A percentile compares a stretch with the other conserved stretches of the same genome.
Evolutionary conservation across 2,797 vertebrate species (phyloP).

Genomic region (Bradypus variegatus): DNA sequence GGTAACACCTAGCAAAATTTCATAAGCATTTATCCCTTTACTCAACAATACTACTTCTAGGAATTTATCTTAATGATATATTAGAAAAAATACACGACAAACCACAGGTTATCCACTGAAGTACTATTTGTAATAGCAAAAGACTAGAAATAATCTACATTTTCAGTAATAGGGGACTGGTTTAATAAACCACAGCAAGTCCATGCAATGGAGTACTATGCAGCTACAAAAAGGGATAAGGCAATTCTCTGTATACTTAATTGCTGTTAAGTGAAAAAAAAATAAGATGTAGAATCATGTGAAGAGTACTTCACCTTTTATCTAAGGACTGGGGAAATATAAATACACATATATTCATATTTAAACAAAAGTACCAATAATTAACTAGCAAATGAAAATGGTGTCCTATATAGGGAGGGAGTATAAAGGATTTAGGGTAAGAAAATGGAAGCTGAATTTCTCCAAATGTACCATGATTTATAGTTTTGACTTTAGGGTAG

Average conservation of each 20-base stretch:
- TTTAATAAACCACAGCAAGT: background rate
- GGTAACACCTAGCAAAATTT: background rate
- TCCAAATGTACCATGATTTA: background rate
- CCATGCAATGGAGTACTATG: background rate
- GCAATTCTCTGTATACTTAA: background rate
- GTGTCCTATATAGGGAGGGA: background rate
- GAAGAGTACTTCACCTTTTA: background rate
- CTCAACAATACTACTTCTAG: background rate
- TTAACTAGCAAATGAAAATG: background rate
- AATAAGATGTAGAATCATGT: background rate
- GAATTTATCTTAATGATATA: background rate
- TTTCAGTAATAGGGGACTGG: background rate
- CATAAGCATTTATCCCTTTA: background rate
- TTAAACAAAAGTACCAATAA: background rate
- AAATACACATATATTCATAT: background rate
- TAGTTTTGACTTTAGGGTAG: background rate
- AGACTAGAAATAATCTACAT: background rate
- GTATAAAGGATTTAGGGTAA: background rate
- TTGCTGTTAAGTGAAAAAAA: slow-evolving; percentile 7
- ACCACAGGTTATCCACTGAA: background rate
- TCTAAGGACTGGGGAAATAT: background rate
- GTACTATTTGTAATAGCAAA: background rate
- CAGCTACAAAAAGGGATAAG: background rate
- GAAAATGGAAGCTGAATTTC: background rate
- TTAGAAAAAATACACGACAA: background rate